Evolutionary conservation across 92 coral and sea anemone species (phyloP), one percentile per base, ranked within the genome.

Genomic region (Montipora capitata): DNA sequence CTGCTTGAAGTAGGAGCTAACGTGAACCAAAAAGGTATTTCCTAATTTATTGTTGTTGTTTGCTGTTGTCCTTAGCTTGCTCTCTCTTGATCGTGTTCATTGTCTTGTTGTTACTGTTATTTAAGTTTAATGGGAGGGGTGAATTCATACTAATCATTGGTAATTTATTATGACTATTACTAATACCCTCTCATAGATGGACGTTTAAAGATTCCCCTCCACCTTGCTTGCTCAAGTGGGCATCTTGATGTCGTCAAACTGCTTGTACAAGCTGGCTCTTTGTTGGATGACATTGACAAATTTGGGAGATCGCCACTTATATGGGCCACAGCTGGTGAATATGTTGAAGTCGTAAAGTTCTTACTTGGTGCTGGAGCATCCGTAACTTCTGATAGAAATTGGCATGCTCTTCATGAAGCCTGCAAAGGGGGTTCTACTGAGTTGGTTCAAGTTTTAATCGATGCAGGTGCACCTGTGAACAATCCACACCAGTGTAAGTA

Each of bases 371-470:
- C 99, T 27, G 97, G 98, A 10, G 99, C 99, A 0, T 87, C 92
- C 49, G 79, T 92, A 4, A 88, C 87, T n/a, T 70, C 88, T 68
- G 54, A 86, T 72, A 89, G 92, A n/a, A 61, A 98, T 45, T 98
- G 99, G 99, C 98, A 96, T 77, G 95, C 98, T 13, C 90, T 98
- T 5, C 99, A 98, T 72, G 99, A 98, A 49, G 99, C 99, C 0
- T 95, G 99, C 76, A 98, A 98, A 84, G 83, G 73, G 5, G 99
- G 99, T 3, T 92, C 66, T 72, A 77, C 78, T 64, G 94, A 92
- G 42, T 88, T 98, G 81, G 96, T 91, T 0, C 72, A 98, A 75
- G 38, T 93, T 11, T 84, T 98, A 13, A 59, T 98, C 3, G 89
- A 92, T 38, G 92, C 95, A 7, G 99, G 98, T 1, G 89, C 96